Base-by-base conservation (phyloP, 2,113 vertebrate species). In the Lophotis ruficrista region DNA sequence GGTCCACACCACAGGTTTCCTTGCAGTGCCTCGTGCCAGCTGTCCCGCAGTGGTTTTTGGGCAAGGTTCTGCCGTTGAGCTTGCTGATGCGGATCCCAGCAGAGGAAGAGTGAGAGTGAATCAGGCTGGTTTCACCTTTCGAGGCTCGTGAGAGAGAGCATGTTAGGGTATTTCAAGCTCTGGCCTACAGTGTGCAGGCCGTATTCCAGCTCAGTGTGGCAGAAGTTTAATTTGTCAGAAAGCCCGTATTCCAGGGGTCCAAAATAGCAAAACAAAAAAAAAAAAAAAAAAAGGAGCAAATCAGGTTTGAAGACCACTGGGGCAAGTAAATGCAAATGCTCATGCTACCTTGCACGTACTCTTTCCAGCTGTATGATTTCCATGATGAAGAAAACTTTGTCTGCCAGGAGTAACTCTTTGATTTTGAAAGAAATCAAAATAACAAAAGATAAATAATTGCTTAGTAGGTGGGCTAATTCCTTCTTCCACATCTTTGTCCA, bases 391-490 rank as follows among this genome's bases (percentile, higher is more conserved):
- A 91, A 71, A 81, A 76, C 57, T 81, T 73, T 82, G 43, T 76
- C 81, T 94, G 87, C 91, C 96, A 94, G 93, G 16, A 94, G 37
- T 64, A 92, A 77, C 47, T 89, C 96, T 94, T 95, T 94, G 93
- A 94, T 96, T 97, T 75, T 87, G 69, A 96, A 92, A 92, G 72
- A 87, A 94, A 94, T 91, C 45, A 96, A 87, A 96, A 96, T 95
- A 97, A 93, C 89, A 95, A 87, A 96, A 93, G 94, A 82, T 89
- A 94, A 89, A 76, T 80, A 94, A 91, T 91, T 91, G 43, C 91
- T 87, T 82, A 83, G 91, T 93, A 94, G 92, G 94, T 96, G 93
- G 95, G 91, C 95, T 96, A 96, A 95, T 97, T 96, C 94, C n/a
- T 94, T 91, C 91, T 96, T 94, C 96, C 66, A 89, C 11, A 3